Conservation (phyloP, 1,140 invertebrate genomes). For the Drosophila novamexicana region DNA sequence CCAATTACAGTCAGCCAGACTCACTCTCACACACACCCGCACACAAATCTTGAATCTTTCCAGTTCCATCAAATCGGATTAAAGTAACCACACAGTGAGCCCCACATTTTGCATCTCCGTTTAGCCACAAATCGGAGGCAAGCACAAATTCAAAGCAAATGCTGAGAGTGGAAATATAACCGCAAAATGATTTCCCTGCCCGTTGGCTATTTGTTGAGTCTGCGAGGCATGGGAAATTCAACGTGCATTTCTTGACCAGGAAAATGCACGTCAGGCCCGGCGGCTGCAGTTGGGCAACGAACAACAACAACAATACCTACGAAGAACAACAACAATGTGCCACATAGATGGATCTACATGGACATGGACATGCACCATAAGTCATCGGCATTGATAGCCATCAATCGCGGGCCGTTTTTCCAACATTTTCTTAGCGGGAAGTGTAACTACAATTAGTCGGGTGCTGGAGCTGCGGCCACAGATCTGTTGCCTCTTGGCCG, state of each 20-base stretch:
- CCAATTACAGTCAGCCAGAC: not conserved
- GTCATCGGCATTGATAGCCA: slow-evolving; percentile 82
- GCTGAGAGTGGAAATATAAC: slow-evolving; percentile 25
- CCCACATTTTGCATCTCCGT: slow-evolving; percentile 22
- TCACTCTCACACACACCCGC: not conserved
- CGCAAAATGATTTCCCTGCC: slow-evolving; percentile 36
- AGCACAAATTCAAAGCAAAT: slow-evolving; percentile 28
- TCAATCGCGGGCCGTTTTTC: slow-evolving; percentile 74
- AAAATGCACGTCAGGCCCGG: slow-evolving; percentile 9
- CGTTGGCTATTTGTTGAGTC: slow-evolving; percentile 64
- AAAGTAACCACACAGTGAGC: slow-evolving; percentile 26
- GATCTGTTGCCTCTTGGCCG: slow-evolving; percentile 32
- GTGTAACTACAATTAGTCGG: slow-evolving; percentile 78
- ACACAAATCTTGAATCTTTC: not conserved
- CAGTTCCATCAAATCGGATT: slow-evolving; percentile 32
- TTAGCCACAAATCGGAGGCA: slow-evolving; percentile 32
- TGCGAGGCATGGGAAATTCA: slow-evolving; percentile 68
- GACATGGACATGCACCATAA: slow-evolving; percentile 58
- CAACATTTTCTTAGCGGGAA: slow-evolving; percentile 60
- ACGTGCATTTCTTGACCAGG: slow-evolving; percentile 49
- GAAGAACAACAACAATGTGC: slow-evolving; percentile 19
- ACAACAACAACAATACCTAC: not conserved
- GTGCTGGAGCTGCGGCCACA: slow-evolving; percentile 23
- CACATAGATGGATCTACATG: slow-evolving; percentile 72
- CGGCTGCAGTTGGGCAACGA: slow-evolving; percentile 30